Percentiles rank a stretch among this genome's conserved stretches.
phyloP scores from a whole-genome alignment of 30 jellyfish, hydroid and myxozoan species.

The Aurelia sp. region DNA sequence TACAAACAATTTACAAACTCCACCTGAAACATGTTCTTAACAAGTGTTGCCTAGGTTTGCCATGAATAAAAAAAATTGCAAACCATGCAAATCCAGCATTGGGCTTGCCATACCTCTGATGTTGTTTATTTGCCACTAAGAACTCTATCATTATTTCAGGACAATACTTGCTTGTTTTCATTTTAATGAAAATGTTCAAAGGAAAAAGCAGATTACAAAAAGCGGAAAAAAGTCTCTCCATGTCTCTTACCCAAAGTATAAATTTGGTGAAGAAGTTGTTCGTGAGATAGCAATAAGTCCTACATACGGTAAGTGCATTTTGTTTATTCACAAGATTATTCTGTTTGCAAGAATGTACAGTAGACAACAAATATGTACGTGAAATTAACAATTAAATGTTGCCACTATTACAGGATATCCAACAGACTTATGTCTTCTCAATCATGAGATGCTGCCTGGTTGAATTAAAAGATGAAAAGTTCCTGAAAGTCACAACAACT shows the following conservation, averaged over 20 bases:
- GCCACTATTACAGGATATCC: background rate
- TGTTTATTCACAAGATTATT: too few relatives aligned
- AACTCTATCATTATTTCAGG: background rate
- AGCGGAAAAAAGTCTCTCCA: background rate
- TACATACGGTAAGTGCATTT: background rate
- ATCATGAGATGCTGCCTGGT: too few relatives aligned
- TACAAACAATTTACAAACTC: too few relatives aligned
- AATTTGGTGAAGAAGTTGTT: conserved; percentile 11
- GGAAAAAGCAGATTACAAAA: background rate
- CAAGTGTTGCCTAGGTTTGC: too few relatives aligned
- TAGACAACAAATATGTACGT: too few relatives aligned
- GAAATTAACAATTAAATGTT: background rate
- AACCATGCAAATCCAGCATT: too few relatives aligned
- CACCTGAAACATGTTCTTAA: too few relatives aligned
- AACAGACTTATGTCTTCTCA: background rate
- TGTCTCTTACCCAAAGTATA: conserved; percentile 9
- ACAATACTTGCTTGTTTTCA: background rate
- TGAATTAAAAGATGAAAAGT: too few relatives aligned
- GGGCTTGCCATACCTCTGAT: too few relatives aligned
- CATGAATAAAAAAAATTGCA: too few relatives aligned
- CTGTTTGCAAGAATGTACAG: too few relatives aligned
- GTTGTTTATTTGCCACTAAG: background rate
- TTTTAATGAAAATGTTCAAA: background rate
- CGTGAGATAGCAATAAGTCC: conserved; percentile 1
- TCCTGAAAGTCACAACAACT: too few relatives aligned